Evolutionary conservation across 2,113 vertebrate species (phyloP).

Genomic region (Cyprinodon tularosa): DNA sequence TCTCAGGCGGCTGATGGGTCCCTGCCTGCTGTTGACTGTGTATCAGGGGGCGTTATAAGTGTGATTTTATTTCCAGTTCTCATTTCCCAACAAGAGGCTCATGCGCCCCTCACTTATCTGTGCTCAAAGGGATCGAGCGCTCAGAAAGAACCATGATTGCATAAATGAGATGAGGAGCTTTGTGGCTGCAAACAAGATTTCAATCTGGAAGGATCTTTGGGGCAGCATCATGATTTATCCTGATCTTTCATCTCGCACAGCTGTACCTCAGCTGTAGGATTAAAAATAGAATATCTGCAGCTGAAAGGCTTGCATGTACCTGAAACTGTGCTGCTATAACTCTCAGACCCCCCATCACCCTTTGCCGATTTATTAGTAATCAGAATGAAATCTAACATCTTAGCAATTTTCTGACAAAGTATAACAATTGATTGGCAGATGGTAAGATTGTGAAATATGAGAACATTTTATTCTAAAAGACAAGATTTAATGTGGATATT

Average conservation of each 20-base stretch:
- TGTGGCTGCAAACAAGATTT: conserved; percentile 29
- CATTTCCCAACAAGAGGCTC: conserved; percentile 41
- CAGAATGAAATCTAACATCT: conserved; percentile 37
- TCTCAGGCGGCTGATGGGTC: conserved; percentile 46
- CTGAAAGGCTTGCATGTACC: conserved; percentile 20
- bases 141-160: background rate
- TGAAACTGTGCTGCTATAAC: conserved; percentile 22
- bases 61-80: conserved; percentile 52
- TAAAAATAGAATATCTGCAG: conserved; percentile 29
- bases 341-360: conserved; percentile 12
- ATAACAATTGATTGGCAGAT: background rate
- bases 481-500: background rate
- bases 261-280: background rate
- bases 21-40: conserved; percentile 10
- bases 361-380: conserved; percentile 55
- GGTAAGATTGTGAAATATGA: background rate
- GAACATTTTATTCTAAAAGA: background rate
- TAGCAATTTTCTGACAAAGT: background rate
- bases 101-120: conserved; percentile 44
- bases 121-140: conserved; percentile 15
- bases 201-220: conserved; percentile 14
- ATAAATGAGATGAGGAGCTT: conserved; percentile 25
- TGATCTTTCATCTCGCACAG: conserved; percentile 1
- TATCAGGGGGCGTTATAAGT: conserved; percentile 48
- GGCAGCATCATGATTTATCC: conserved; percentile 2